These are phyloP conservation scores for Mus spretus DNA, from an alignment of 2,797 vertebrate species.

Conservation along the genomic window DNA sequence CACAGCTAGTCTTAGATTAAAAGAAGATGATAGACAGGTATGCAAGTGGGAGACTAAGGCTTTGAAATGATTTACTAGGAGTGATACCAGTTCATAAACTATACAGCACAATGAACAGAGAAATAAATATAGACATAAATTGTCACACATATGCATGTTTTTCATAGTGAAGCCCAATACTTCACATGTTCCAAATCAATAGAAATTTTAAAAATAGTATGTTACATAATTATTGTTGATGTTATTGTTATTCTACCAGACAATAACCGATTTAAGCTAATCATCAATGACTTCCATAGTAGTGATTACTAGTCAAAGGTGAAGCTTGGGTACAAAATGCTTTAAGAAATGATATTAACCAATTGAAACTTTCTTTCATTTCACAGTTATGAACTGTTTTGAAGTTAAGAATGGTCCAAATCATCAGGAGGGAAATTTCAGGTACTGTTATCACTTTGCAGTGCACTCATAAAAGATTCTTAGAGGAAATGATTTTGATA, in stretches of 20 bases:
- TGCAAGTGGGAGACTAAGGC: not conserved
- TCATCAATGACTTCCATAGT: not conserved
- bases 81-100: not conserved
- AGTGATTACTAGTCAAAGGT: not conserved
- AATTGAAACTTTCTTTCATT: not conserved
- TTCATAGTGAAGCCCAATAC: not conserved
- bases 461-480: conserved; percentile 17
- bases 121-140: not conserved
- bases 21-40: not conserved
- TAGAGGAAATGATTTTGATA: conserved; percentile 5
- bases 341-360: conserved; percentile 34
- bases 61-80: not conserved
- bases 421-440: not conserved
- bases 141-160: not conserved
- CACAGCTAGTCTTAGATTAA: not conserved
- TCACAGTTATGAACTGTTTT: not conserved
- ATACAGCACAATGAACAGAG: not conserved
- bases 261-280: not conserved
- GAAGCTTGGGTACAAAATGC: not conserved
- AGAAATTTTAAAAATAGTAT: not conserved
- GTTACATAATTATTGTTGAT: not conserved
- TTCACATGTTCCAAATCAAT: not conserved
- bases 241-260: not conserved
- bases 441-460: not conserved
- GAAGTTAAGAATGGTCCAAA: not conserved